Percentiles rank a stretch among this genome's conserved stretches.
These are phyloP conservation scores for Macropodus opercularis DNA, from an alignment of 2,797 vertebrate genomes.

Conservation along the genomic window DNA sequence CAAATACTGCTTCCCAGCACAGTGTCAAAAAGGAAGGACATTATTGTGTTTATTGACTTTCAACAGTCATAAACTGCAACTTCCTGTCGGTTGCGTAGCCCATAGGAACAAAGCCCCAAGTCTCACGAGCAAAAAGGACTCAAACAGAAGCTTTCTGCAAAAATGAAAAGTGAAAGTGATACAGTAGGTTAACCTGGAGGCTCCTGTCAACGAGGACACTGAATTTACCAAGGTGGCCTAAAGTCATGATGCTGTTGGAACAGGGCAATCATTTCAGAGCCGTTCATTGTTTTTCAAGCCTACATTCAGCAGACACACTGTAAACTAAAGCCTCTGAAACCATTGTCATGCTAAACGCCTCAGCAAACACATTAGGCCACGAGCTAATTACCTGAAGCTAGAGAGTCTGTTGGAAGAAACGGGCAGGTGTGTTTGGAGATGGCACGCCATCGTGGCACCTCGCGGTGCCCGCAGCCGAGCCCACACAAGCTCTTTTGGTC, in stretches of 20 bases:
- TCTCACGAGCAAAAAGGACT: background rate
- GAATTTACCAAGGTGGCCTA: background rate
- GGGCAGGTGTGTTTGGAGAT: constrained; percentile 80
- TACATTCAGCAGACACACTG: constrained; percentile 26
- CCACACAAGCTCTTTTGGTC: constrained; percentile 67
- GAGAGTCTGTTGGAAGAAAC: constrained; percentile 57
- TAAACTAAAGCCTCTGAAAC: constrained; percentile 32
- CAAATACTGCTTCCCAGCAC: background rate
- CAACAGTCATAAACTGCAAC: background rate
- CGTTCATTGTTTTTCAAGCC: constrained; percentile 20
- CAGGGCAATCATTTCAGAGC: constrained; percentile 2
- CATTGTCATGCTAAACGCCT: constrained; percentile 55
- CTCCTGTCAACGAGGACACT: background rate
- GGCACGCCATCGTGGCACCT: constrained; percentile 48
- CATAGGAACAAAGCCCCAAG: background rate
- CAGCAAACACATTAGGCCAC: constrained; percentile 56
- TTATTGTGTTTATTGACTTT: background rate
- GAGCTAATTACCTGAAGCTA: constrained; percentile 58
- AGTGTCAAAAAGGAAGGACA: constrained; percentile 5
- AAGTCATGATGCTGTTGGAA: constrained; percentile 6
- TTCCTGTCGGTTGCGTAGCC: background rate
- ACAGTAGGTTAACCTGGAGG: background rate
- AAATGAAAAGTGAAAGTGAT: constrained; percentile 1
- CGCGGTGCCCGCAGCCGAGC: constrained; percentile 65
- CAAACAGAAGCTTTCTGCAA: background rate